Evolutionary conservation across 2,113 vertebrate species (phyloP).

Genomic region (Euleptes europaea): DNA sequence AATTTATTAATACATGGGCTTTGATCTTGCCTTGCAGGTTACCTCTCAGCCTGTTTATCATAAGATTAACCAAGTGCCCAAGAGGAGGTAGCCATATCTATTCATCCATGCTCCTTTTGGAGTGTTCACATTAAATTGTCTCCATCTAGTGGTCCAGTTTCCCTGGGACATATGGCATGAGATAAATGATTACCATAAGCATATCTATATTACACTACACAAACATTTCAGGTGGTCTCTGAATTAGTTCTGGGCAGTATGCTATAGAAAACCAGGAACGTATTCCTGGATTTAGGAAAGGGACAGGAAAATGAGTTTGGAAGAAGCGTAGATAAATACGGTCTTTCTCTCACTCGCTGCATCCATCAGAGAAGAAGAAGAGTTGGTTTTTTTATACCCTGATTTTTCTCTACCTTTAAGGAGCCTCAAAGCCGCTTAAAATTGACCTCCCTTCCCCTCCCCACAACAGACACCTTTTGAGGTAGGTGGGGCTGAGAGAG

Average conservation of each 20-base stretch:
- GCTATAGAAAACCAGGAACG: neutral
- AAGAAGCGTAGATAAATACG: neutral
- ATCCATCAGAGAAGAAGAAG: too few relatives aligned
- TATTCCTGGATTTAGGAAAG: neutral
- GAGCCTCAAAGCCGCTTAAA: too few relatives aligned
- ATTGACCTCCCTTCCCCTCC: too few relatives aligned
- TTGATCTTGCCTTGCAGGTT: neutral
- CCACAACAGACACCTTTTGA: too few relatives aligned
- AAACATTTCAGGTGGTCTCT: neutral
- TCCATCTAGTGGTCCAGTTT: neutral
- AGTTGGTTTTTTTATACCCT: too few relatives aligned
- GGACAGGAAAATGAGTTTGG: neutral
- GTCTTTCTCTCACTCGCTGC: neutral
- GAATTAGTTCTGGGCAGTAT: neutral
- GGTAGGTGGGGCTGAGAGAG: too few relatives aligned
- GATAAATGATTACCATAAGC: neutral
- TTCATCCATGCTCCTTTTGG: neutral
- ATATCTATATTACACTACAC: neutral
- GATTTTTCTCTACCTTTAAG: too few relatives aligned
- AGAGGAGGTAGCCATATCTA: neutral
- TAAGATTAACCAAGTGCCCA: neutral
- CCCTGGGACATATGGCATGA: neutral
- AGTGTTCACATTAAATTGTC: constrained; percentile 22
- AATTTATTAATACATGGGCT: neutral
- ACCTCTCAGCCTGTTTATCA: neutral